Conservation (phyloP, 2,113 vertebrate genomes). For the Phyllostomus discolor region DNA sequence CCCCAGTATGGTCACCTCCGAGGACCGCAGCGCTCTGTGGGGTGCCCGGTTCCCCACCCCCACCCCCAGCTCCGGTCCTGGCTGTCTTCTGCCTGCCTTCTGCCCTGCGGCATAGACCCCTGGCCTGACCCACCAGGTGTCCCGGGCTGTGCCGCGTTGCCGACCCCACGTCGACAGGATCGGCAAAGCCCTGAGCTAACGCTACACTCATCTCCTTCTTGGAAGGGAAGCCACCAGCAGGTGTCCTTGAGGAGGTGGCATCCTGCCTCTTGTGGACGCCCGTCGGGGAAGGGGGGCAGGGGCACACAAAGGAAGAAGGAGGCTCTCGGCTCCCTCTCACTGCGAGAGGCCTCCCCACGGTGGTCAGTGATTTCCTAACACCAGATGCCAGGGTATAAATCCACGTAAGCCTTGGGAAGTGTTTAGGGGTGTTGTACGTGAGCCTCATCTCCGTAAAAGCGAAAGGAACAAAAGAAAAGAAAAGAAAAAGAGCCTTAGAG, state of each 20-base stretch:
- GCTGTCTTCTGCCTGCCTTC: background rate
- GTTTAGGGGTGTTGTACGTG: too few relatives aligned
- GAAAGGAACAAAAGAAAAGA: background rate
- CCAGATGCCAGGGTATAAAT: background rate
- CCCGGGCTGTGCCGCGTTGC: accelerated
- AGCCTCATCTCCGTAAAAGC: background rate
- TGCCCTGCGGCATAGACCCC: background rate
- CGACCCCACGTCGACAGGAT: background rate
- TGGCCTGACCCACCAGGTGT: background rate
- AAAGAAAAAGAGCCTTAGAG: background rate
- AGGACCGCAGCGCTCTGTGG: accelerated
- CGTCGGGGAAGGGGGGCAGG: background rate
- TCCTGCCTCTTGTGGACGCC: background rate
- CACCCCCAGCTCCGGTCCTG: background rate
- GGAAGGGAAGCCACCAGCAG: background rate
- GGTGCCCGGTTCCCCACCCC: background rate
- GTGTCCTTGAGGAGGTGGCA: accelerated
- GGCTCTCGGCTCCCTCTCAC: background rate
- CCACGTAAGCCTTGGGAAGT: background rate
- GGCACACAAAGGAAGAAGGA: background rate
- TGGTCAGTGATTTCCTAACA: background rate
- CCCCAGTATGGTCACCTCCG: accelerated
- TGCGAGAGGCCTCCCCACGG: background rate
- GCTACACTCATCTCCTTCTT: background rate
- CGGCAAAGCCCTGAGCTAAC: background rate